Base-by-base conservation (phyloP, 2,113 vertebrate genomes). In the Chionomys nivalis region DNA sequence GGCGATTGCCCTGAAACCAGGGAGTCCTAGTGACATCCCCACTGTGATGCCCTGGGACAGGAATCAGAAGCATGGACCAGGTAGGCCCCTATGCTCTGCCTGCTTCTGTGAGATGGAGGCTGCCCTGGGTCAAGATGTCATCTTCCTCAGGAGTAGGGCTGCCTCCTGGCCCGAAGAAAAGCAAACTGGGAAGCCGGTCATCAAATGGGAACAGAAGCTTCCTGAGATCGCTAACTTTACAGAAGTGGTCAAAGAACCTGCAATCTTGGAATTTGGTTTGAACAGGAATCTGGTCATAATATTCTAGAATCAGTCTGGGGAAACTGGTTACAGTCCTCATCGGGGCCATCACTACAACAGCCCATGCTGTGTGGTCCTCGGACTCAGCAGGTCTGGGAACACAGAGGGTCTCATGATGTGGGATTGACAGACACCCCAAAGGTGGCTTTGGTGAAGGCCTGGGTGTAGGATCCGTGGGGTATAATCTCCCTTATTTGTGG, bases 91-190 rank as follows among this genome's bases (percentile, higher is more conserved):
- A 1, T 11, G 3, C n/a, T 28, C n/a, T 75, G 42, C 47, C n/a
- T 23, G 75, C 16, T 58, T 87, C 61, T 52, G 65, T 31, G 82
- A 44, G 26, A n/a, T 2, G 7, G 49, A 52, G 72, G 58, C 68
- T 66, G 36, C 31, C 47, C 11, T 16, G 13, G 13, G n/a, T 49
- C 44, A 0, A 16, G 14, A 93, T 10, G 47, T 31, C 0, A 0
- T 47, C 17, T 70, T 75, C 49, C 65, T 36, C 8, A 8, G 3
- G 23, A 0, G 0, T 49, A 52, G 28, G n/a, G 16, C 6, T n/a
- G 12, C 36, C 47, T 36, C n/a, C 39, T 86, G 55, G 28, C 24
- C 28, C 33, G 13, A 39, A 87, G 75, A 63, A 81, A 75, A 85
- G 58, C 26, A 76, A 88, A 81, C 5, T 19, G 10, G 92, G 63